phyloP scores from a whole-genome alignment of 2,888 invertebrate genomes.

The Terebella lapidaria region DNA sequence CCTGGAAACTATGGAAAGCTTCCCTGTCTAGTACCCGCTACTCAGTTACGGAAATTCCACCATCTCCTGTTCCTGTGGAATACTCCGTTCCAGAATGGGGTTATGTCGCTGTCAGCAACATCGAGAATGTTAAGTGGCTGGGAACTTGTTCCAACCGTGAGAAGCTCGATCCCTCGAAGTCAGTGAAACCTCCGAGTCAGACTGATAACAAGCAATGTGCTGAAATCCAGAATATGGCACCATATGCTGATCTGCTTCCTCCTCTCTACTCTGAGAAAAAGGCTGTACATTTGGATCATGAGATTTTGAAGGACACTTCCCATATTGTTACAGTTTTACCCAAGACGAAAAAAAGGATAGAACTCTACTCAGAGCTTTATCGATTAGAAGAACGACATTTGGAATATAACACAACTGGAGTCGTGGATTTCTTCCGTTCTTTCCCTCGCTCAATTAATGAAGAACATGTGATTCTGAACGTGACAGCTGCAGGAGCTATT shows the following conservation, averaged over 20 bases:
- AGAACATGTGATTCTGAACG: neutral
- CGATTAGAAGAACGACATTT: slow-evolving; percentile 6
- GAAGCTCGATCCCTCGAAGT: neutral
- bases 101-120: slow-evolving; percentile 16
- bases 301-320: neutral
- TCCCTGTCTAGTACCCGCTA: neutral
- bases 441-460: neutral
- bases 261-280: slow-evolving; percentile 19
- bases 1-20: slow-evolving; percentile 19
- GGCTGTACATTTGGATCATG: slow-evolving; percentile 7
- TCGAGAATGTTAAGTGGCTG: slow-evolving; percentile 17
- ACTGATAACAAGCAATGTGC: neutral
- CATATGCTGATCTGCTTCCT: slow-evolving; percentile 22
- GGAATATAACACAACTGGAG: slow-evolving; percentile 1
- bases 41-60: neutral
- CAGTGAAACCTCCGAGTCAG: too few relatives aligned
- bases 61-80: neutral
- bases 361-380: slow-evolving; percentile 14
- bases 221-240: slow-evolving; percentile 20
- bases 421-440: slow-evolving; percentile 1
- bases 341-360: neutral
- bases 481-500: slow-evolving; percentile 11
- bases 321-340: slow-evolving; percentile 6
- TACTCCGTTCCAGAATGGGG: slow-evolving; percentile 8
- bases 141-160: slow-evolving; percentile 17